Percentiles rank a stretch among this genome's conserved stretches.
Conservation (phyloP, 2,888 invertebrate species). For the Netelia inedita region DNA sequence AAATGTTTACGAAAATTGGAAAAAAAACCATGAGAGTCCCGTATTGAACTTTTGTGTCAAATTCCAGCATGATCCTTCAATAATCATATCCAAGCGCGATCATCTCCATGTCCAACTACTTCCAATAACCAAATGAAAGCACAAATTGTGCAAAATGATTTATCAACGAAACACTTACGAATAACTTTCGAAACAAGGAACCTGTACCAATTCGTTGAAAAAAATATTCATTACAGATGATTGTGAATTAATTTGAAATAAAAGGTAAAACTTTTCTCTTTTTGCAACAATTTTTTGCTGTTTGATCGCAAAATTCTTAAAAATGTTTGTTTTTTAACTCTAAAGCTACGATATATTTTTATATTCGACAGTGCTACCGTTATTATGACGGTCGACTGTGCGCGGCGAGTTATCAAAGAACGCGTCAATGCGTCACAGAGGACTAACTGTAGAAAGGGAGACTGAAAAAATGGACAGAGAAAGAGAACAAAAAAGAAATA, state of each 20-base stretch:
- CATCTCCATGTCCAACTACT: background rate
- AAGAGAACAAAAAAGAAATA: slow-evolving; percentile 41
- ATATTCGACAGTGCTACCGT: no score
- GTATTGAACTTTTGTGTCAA: background rate
- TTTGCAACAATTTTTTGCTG: no score
- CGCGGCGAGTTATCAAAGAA: slow-evolving; percentile 66
- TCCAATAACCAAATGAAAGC: background rate
- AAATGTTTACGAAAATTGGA: no score
- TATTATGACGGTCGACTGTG: slow-evolving; percentile 5
- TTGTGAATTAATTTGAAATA: no score
- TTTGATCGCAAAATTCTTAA: no score
- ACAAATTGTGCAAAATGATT: background rate
- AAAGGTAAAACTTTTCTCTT: no score
- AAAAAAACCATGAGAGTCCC: no score
- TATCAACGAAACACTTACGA: background rate
- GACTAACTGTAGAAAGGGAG: slow-evolving; percentile 44
- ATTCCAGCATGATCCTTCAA: no score
- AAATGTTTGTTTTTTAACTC: no score
- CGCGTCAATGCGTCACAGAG: slow-evolving; percentile 64
- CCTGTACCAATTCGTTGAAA: background rate
- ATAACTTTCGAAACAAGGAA: background rate
- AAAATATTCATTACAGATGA: no score
- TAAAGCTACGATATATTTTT: no score
- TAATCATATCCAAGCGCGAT: no score
- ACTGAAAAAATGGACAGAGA: background rate